These are phyloP conservation scores for Colletes collaris DNA, from an alignment of 2,888 invertebrate species.

Conservation along the genomic window DNA sequence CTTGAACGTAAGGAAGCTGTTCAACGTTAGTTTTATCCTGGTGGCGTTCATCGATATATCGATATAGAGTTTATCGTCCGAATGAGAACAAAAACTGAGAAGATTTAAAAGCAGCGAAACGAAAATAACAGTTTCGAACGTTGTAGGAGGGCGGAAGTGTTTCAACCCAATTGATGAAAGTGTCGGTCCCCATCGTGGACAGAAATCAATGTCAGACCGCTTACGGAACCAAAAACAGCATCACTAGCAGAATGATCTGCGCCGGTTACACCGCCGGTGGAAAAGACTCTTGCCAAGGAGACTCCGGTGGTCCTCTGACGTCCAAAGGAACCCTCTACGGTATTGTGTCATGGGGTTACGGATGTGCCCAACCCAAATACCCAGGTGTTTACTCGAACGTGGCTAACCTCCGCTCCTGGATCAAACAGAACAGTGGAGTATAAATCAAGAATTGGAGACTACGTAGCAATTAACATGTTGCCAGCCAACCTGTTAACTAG, in stretches of 20 bases:
- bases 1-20: not conserved
- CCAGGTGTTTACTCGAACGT: constrained; percentile 86
- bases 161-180: constrained; percentile 84
- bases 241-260: constrained; percentile 86
- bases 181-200: constrained; percentile 83
- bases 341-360: constrained; percentile 85
- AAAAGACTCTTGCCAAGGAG: constrained; percentile 85
- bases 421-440: constrained; percentile 47
- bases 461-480: too few relatives aligned
- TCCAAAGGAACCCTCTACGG: constrained; percentile 82
- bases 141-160: constrained; percentile 63
- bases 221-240: constrained; percentile 79
- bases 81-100: too few relatives aligned
- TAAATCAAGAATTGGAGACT: constrained; percentile 17
- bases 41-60: too few relatives aligned
- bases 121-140: not conserved
- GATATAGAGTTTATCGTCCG: too few relatives aligned
- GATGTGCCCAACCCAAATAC: constrained; percentile 83
- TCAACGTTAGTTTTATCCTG: not conserved
- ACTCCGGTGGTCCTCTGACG: constrained; percentile 85
- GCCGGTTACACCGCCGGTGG: constrained; percentile 85
- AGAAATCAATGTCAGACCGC: constrained; percentile 81
- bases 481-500: too few relatives aligned
- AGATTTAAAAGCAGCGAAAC: too few relatives aligned
- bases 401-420: constrained; percentile 71